These are phyloP conservation scores for Apotomis betuletana DNA, from an alignment of 2,888 invertebrate species.

Conservation along the genomic window DNA sequence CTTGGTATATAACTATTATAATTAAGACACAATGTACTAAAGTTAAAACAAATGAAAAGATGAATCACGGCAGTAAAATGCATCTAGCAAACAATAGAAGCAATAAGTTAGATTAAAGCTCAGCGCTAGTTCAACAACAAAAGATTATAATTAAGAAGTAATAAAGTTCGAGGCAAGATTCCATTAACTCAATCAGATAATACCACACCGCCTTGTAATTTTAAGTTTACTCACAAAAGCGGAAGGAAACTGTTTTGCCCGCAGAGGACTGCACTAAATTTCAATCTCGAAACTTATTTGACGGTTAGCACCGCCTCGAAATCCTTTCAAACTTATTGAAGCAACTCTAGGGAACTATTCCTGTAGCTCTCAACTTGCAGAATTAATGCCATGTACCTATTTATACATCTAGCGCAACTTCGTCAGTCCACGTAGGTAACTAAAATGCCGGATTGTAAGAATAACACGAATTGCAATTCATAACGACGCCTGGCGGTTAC, in stretches of 20 bases:
- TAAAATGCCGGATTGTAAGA: constrained; percentile 17
- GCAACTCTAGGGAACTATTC: constrained; percentile 51
- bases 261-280: constrained; percentile 55
- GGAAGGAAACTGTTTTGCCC: constrained; percentile 44
- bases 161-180: constrained; percentile 36
- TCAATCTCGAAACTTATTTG: constrained; percentile 62
- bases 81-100: background rate
- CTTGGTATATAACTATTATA: too few species aligned
- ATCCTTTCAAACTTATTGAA: constrained; percentile 65
- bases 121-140: background rate
- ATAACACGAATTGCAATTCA: constrained; percentile 25
- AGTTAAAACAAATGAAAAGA: background rate
- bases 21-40: background rate
- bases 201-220: constrained; percentile 38
- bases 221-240: constrained; percentile 39
- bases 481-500: constrained; percentile 26
- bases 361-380: constrained; percentile 41
- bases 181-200: constrained; percentile 40
- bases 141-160: constrained; percentile 35
- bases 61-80: background rate
- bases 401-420: constrained; percentile 20
- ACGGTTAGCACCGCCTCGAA: constrained; percentile 57
- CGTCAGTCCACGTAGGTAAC: constrained; percentile 9
- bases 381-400: constrained; percentile 31
- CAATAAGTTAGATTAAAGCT: constrained; percentile 19